Base-by-base conservation (phyloP, 1,140 invertebrate genomes). In the Spodoptera litura region DNA sequence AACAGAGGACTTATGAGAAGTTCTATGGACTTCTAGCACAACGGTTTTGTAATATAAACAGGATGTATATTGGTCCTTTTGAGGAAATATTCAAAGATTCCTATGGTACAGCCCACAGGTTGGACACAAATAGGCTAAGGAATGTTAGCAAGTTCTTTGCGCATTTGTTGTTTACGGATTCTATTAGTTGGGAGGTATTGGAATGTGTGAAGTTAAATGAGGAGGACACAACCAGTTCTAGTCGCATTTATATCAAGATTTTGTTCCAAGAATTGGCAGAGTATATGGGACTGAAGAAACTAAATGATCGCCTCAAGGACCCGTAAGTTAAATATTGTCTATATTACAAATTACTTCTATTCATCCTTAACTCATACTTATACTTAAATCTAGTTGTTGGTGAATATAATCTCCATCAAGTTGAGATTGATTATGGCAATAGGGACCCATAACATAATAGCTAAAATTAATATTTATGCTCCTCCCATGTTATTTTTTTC, bases 81-180 rank as follows among this genome's bases (percentile, higher is more conserved):
- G 97, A 99, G 92, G 96, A 98, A 87, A 99, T 99, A 78, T 99
- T 99, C 88, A 97, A 97, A 88, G 98, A 99, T 88, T 99, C 99
- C 0, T 99, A 99, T 90, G 96, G 98, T 20, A 99, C 99, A 6
- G 97, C 98, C 15, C 98, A 99, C 91, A 96, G 99, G 35, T 95
- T 99, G 78, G 99, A 99, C 86, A 99, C 98, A 56, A 99, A 99
- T 92, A 98, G 99, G 83, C 94, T 99, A 12, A 95, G 99, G n/a
- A 99, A 99, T 95, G 98, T 99, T 0, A 98, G 98, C 81, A 99
- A 99, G 91, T 99, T 99, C 87, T 99, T 99, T 95, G 98, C 98
- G 3, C 99, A 99, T 95, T 95, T 99, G 0, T 95, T 99, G 0
- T 98, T 98, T 86, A 99, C 99, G 0, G 99, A 99, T 95, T 98